phyloP scores from a whole-genome alignment of 2,113 vertebrate genomes.

The Edolisoma coerulescens region DNA sequence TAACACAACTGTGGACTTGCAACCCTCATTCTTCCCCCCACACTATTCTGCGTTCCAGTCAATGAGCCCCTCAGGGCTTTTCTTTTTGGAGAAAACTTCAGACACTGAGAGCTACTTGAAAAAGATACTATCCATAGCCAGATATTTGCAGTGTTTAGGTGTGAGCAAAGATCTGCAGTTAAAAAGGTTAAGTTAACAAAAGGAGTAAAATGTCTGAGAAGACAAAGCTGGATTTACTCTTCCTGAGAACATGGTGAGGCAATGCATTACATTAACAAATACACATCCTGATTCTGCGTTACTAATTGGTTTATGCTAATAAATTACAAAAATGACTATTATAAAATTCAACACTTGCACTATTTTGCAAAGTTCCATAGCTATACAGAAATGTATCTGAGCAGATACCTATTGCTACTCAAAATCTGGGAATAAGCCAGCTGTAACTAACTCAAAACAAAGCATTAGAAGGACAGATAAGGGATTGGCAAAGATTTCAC shows the following conservation, averaged over 20 bases:
- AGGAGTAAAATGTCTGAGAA: background rate
- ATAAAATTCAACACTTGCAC: background rate
- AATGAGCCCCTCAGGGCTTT: background rate
- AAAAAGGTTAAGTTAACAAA: background rate
- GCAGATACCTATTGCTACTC: background rate
- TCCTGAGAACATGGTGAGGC: background rate
- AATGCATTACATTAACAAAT: background rate
- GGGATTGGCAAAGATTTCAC: background rate
- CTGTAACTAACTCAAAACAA: background rate
- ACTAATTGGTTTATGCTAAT: background rate
- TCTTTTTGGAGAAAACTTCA: background rate
- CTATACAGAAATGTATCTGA: background rate
- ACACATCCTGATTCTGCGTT: background rate
- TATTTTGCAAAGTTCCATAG: background rate
- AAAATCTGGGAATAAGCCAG: background rate
- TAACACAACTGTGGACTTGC: background rate
- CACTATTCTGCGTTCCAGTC: background rate
- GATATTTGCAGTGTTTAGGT: background rate
- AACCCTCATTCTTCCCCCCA: background rate
- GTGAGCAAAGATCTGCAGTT: background rate
- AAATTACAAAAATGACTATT: background rate
- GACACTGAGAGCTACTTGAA: background rate
- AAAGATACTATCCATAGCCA: background rate
- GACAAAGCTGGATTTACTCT: background rate
- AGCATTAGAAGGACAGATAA: background rate